Evolutionary conservation across 2,888 invertebrate species (phyloP).

Genomic region (Drosophila flavopinicola): DNA sequence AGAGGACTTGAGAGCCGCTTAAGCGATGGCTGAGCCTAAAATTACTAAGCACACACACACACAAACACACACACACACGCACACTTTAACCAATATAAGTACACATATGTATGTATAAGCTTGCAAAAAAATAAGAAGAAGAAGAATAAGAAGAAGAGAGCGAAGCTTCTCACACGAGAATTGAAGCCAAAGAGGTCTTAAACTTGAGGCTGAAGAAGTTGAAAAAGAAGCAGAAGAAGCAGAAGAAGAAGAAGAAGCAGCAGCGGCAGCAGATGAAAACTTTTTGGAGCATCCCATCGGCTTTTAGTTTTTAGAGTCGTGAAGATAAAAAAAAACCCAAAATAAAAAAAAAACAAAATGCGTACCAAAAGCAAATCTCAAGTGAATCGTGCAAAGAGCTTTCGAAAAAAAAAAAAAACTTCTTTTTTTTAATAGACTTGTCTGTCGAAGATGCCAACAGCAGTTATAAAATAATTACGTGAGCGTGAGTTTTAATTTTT

Average conservation of each 20-base stretch:
- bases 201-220: slow-evolving; percentile 14
- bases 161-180: slow-evolving; percentile 20
- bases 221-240: slow-evolving; percentile 1
- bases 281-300: not conserved
- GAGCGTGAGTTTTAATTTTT: not conserved
- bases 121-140: slow-evolving; percentile 2
- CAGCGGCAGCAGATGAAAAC: slow-evolving; percentile 1
- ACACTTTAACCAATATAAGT: too few species aligned
- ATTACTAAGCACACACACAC: slow-evolving; percentile 23
- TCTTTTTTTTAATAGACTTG: slow-evolving; percentile 12
- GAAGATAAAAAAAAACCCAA: not conserved
- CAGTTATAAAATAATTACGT: slow-evolving; percentile 2
- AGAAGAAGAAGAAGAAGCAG: slow-evolving; percentile 1
- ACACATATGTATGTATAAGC: too few species aligned
- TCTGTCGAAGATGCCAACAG: slow-evolving; percentile 11
- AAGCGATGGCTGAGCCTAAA: slow-evolving; percentile 41
- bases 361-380: not conserved
- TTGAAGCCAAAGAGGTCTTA: slow-evolving; percentile 45
- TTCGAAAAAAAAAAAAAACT: not conserved
- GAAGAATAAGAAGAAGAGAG: slow-evolving; percentile 1
- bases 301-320: not conserved
- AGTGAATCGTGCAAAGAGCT: slow-evolving; percentile 32
- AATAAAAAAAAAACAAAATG: not conserved
- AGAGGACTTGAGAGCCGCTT: slow-evolving; percentile 36
- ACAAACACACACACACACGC: slow-evolving; percentile 11